phyloP scores from a whole-genome alignment of 1,140 invertebrate genomes.

The Papilio machaon region DNA sequence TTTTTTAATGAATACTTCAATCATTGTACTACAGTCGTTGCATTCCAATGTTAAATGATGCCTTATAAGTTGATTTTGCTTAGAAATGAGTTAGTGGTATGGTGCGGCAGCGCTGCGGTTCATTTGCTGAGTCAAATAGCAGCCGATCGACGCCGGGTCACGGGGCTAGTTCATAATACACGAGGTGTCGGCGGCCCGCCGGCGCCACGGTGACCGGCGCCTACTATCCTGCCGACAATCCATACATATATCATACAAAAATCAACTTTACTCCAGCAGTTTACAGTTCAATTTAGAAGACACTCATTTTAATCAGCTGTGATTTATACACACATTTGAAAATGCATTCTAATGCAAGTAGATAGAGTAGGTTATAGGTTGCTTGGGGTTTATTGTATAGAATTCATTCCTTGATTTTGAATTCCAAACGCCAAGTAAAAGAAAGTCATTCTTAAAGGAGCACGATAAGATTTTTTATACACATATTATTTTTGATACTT shows the following conservation, averaged over 20 bases:
- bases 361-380: conserved; percentile 46
- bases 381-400: conserved; percentile 48
- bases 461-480: conserved; percentile 60
- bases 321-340: conserved; percentile 48
- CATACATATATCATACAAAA: conserved; percentile 44
- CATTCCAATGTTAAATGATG: conserved; percentile 58
- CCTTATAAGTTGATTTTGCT: conserved; percentile 62
- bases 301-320: conserved; percentile 56
- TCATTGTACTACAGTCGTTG: conserved; percentile 40
- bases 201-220: conserved; percentile 78
- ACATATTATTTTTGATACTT: conserved; percentile 63
- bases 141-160: conserved; percentile 79
- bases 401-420: conserved; percentile 75
- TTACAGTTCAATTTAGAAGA: conserved; percentile 44
- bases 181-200: conserved; percentile 77
- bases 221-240: conserved; percentile 73
- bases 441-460: conserved; percentile 78
- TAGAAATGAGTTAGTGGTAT: conserved; percentile 68
- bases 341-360: conserved; percentile 41
- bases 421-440: conserved; percentile 74
- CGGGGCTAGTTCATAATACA: conserved; percentile 80
- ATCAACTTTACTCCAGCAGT: conserved; percentile 25
- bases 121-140: conserved; percentile 74
- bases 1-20: conserved; percentile 26
- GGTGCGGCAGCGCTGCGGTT: conserved; percentile 39